Conservation (phyloP, 2,797 vertebrate species). For the Acanthurus lineatus region DNA sequence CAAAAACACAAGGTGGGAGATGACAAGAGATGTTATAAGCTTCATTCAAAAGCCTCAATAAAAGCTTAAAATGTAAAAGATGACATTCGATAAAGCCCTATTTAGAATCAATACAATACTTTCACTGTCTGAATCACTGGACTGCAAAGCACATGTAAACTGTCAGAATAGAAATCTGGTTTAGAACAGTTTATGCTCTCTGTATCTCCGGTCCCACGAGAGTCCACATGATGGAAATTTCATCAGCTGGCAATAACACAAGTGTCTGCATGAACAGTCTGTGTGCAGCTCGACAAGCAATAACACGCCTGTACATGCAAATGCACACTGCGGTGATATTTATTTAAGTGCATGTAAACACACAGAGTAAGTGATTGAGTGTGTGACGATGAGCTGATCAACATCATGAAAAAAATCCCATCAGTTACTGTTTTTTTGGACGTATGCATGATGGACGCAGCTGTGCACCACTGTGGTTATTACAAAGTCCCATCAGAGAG, state of each 20-base stretch:
- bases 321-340: not conserved
- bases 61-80: no score
- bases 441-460: slow-evolving; percentile 2
- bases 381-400: not conserved
- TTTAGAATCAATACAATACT: no score
- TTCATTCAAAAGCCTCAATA: no score
- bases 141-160: no score
- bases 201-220: not conserved
- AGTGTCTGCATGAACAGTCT: not conserved
- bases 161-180: not conserved
- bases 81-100: no score
- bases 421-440: not conserved
- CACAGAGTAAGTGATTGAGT: not conserved
- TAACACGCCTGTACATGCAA: not conserved
- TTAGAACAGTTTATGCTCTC: not conserved
- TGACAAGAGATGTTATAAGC: no score
- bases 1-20: no score
- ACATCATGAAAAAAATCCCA: not conserved
- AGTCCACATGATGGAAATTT: not conserved
- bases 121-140: not conserved
- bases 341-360: not conserved
- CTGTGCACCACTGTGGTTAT: slow-evolving; percentile 9
- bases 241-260: not conserved
- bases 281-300: not conserved
- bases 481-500: slow-evolving; percentile 16